These are phyloP conservation scores for Neotragus moschatus DNA, from an alignment of 2,113 vertebrate genomes.

Conservation along the genomic window DNA sequence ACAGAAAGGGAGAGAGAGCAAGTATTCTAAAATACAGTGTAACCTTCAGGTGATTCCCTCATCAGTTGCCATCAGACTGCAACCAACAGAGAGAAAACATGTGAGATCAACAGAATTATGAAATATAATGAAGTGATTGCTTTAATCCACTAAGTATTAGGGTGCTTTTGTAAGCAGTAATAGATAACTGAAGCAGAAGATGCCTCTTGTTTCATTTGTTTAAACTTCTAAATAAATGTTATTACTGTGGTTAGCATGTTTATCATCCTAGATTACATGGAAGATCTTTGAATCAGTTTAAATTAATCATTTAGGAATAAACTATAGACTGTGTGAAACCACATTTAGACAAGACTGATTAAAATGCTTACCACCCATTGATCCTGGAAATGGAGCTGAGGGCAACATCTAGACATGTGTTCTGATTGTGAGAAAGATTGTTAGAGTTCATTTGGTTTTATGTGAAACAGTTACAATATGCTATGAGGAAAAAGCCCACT, in stretches of 20 bases:
- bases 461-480: not conserved
- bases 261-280: not conserved
- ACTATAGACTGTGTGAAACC: not conserved
- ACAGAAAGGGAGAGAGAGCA: not conserved
- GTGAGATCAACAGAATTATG: not conserved
- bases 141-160: not conserved
- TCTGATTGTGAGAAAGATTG: not conserved
- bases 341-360: not conserved
- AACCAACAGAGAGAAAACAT: not conserved
- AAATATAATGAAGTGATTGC: not conserved
- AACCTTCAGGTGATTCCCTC: accelerated
- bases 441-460: not conserved
- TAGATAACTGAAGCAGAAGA: not conserved
- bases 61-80: not conserved
- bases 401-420: not conserved
- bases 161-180: not conserved
- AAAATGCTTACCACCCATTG: not conserved
- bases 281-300: not conserved
- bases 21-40: accelerated
- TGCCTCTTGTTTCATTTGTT: not conserved
- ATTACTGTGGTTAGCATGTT: not conserved
- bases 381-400: not conserved
- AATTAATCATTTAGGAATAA: not conserved
- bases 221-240: not conserved
- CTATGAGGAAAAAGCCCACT: not conserved